Conservation (phyloP, 2,797 vertebrate species). For the Chrosomus eos region DNA sequence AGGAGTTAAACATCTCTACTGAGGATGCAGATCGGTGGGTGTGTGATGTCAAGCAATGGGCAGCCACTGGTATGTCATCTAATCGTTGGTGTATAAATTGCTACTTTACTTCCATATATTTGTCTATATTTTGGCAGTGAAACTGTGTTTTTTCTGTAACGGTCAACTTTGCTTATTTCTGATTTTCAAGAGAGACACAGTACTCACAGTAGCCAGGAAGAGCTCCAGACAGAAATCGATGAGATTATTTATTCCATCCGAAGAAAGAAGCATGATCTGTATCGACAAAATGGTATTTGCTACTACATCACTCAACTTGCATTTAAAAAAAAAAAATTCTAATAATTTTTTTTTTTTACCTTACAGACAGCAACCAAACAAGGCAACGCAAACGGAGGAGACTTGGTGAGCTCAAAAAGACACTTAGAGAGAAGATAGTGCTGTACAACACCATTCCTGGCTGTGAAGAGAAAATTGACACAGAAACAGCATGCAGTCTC, state of each 20-base stretch:
- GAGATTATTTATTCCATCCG: neutral
- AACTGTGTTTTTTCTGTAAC: too few species aligned
- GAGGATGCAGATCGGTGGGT: too few species aligned
- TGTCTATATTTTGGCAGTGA: too few species aligned
- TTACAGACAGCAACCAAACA: conserved; percentile 7
- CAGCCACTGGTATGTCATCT: too few species aligned
- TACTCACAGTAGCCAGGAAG: neutral
- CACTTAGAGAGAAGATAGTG: neutral
- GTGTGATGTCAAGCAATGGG: too few species aligned
- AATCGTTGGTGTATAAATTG: too few species aligned
- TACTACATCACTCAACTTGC: neutral
- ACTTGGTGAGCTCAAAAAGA: conserved; percentile 4
- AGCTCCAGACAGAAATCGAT: neutral
- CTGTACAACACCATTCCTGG: neutral
- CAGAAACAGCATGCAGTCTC: neutral
- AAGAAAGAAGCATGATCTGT: neutral
- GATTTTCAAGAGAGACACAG: too few species aligned
- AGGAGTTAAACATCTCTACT: too few species aligned
- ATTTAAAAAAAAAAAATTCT: too few species aligned
- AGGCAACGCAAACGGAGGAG: neutral
- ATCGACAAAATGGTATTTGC: conserved; percentile 4
- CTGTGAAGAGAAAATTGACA: neutral
- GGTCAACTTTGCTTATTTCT: too few species aligned
- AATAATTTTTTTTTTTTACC: neutral
- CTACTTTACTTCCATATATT: too few species aligned